Conservation (phyloP, 2,113 vertebrate species). For the Xenotilapia leptura region DNA sequence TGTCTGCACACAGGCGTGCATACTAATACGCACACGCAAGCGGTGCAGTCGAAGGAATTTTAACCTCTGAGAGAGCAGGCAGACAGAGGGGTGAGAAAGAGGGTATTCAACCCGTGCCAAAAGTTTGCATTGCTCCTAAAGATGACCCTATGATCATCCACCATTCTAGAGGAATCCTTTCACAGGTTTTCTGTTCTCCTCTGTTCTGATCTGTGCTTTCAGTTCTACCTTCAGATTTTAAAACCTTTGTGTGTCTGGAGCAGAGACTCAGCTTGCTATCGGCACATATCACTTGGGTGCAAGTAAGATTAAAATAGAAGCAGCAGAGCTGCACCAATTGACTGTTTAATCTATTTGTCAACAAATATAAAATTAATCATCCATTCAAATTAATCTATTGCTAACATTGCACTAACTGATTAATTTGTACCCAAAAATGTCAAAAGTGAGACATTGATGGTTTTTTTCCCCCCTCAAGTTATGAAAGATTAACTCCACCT, state of each 20-base stretch:
- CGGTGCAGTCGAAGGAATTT: constrained; percentile 20
- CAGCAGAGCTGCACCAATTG: not conserved
- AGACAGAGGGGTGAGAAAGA: constrained; percentile 46
- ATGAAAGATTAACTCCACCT: not conserved
- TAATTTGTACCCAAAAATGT: not conserved
- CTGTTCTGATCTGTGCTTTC: not conserved
- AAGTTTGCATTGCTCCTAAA: constrained; percentile 7
- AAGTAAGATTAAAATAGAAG: not conserved
- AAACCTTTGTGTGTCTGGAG: not conserved
- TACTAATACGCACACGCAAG: constrained; percentile 14
- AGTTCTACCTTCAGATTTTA: not conserved
- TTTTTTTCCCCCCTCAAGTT: not conserved
- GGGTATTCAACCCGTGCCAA: constrained; percentile 35
- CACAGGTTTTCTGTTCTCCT: not conserved
- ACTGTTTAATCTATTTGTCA: not conserved
- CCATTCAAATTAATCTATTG: not conserved
- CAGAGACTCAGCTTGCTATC: not conserved
- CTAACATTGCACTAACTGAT: not conserved
- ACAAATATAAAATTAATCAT: not conserved
- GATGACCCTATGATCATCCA: constrained; percentile 1
- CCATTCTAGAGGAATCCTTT: not conserved
- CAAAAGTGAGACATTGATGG: not conserved
- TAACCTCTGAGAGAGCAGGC: constrained; percentile 14
- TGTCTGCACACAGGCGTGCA: constrained; percentile 28
- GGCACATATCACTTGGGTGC: not conserved